Percentiles rank a stretch among this genome's conserved stretches.
phyloP scores from a whole-genome alignment of 2,888 invertebrate genomes.

The Theretra japonica region DNA sequence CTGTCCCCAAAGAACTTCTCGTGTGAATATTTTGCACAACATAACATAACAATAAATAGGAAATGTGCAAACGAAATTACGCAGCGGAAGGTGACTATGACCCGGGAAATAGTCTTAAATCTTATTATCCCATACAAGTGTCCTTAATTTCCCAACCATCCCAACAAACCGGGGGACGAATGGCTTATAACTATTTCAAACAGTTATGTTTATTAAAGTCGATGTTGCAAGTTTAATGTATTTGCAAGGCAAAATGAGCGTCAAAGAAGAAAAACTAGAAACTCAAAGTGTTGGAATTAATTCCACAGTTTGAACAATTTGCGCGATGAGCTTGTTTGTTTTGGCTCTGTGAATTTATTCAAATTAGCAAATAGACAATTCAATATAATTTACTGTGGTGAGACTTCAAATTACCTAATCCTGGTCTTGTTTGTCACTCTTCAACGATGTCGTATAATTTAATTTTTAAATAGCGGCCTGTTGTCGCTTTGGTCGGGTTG shows the following conservation, averaged over 20 bases:
- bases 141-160: constrained; percentile 50
- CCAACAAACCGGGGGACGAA: constrained; percentile 31
- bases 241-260: constrained; percentile 7
- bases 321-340: constrained; percentile 8
- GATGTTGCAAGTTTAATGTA: neutral
- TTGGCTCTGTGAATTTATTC: neutral
- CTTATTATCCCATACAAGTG: constrained; percentile 50
- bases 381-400: neutral
- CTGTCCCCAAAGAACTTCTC: neutral
- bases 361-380: neutral
- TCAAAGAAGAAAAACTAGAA: constrained; percentile 9
- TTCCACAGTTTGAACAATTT: neutral
- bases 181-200: constrained; percentile 31
- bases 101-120: constrained; percentile 50
- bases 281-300: neutral
- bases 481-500: too few relatives aligned
- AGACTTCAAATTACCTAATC: neutral
- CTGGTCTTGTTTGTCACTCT: neutral
- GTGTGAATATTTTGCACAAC: neutral
- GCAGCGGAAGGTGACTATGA: constrained; percentile 35
- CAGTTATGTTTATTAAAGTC: neutral
- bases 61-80: neutral
- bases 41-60: neutral
- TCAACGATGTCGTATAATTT: neutral
- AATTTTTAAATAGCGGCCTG: too few relatives aligned